Evolutionary conservation across 2,888 invertebrate species (phyloP), one percentile per base, ranked within the genome.

Genomic region (Drosophila lacicola): DNA sequence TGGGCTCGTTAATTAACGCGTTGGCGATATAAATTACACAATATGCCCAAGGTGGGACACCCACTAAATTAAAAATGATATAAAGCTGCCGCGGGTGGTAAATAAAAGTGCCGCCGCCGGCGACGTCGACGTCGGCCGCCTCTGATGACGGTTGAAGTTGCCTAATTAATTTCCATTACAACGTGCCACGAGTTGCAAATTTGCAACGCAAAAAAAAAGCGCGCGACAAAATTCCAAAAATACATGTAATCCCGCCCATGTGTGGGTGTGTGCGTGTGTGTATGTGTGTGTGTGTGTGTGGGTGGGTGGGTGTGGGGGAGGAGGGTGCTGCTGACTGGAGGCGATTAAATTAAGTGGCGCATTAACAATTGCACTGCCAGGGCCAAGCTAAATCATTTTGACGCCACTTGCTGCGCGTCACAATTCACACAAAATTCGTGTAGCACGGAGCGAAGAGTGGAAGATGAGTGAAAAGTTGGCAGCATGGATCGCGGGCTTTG

Each of bases 91-190:
- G 78, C 74, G 78, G 72, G 73, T 61, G 74, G 74, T 66, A 50
- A 63, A 62, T 57, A 65, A 71, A 77, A 61, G 66, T 61, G 64
- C 57, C 70, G 70, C 25, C 63, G 36, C 5, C 57, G 25, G 5
- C 29, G 42, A 5, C 42, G 33, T 10, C n/a, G 33, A 25, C 49
- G 51, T 44, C 42, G 57, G 49, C 36, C 46, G 58, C 46, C 54
- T 53, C 51, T 60, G 73, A 77, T 61, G 74, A 45, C 75, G 62
- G 56, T 60, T 73, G 73, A 73, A 86, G 81, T 82, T 80, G 78
- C 68, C 90, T 89, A 90, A 90, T 90, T 90, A 90, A 90, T 90
- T 90, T 88, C 80, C 85, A 81, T 82, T 87, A 82, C 86, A 90
- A 90, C 83, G 88, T 89, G 91, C 86, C 68, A 62, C 67, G 82